These are phyloP conservation scores for Diloba caeruleocephala DNA, from an alignment of 2,888 invertebrate genomes.

Conservation along the genomic window DNA sequence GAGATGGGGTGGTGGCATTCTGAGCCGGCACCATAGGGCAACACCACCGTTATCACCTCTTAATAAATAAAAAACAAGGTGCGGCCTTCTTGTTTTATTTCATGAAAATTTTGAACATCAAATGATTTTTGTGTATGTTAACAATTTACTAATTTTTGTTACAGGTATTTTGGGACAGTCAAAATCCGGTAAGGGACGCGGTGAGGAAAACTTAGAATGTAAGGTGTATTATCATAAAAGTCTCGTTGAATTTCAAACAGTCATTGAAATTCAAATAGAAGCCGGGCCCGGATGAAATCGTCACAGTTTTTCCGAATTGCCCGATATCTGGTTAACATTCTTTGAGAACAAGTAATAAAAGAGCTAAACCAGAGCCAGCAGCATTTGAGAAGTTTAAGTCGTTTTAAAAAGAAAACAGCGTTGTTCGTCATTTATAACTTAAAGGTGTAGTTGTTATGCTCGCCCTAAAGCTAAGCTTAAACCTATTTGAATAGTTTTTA, in stretches of 20 bases:
- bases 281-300: constrained; percentile 57
- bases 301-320: constrained; percentile 55
- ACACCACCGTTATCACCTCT: no score
- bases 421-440: constrained; percentile 31
- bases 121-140: constrained; percentile 34
- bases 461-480: constrained; percentile 1
- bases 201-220: constrained; percentile 56
- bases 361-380: constrained; percentile 30
- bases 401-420: constrained; percentile 39
- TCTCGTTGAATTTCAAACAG: constrained; percentile 72
- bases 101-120: no score
- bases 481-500: constrained; percentile 18
- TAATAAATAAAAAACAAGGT: no score
- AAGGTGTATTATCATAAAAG: constrained; percentile 74
- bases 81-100: no score
- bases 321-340: constrained; percentile 56
- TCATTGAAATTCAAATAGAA: constrained; percentile 73
- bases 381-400: constrained; percentile 40
- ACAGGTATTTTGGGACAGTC: constrained; percentile 84
- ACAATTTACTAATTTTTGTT: constrained; percentile 64
- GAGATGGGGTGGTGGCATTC: no score
- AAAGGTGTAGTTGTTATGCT: constrained; percentile 16
- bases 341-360: constrained; percentile 50
- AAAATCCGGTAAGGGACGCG: constrained; percentile 71
- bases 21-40: no score